phyloP scores from a whole-genome alignment of 2,113 vertebrate species.

The Tretioscincus oriximinensis region DNA sequence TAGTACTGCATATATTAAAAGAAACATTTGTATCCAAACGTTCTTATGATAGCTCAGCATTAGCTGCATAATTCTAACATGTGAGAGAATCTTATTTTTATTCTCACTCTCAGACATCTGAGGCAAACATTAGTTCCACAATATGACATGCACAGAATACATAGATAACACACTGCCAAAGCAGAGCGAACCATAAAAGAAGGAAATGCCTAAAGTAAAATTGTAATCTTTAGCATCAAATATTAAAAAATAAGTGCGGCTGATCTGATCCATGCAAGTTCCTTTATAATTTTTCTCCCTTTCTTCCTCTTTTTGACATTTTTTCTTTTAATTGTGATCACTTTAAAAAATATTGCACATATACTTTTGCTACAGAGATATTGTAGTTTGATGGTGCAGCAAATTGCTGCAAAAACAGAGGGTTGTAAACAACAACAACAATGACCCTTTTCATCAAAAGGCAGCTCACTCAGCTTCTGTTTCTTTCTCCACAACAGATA shows the following conservation, averaged over 20 bases:
- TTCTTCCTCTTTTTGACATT: slow-evolving; percentile 7
- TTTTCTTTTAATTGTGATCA: slow-evolving; percentile 16
- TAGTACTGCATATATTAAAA: slow-evolving; percentile 26
- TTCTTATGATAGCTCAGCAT: slow-evolving; percentile 7
- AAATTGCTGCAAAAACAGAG: too few species aligned
- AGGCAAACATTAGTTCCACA: slow-evolving; percentile 20
- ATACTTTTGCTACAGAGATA: too few species aligned
- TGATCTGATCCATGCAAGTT: background rate
- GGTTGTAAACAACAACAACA: too few species aligned
- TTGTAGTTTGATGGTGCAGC: too few species aligned
- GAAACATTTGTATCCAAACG: background rate
- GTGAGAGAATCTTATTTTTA: slow-evolving; percentile 19
- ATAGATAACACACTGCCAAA: rapidly evolving
- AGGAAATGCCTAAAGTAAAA: slow-evolving; percentile 17
- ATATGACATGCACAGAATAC: background rate
- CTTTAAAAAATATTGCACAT: background rate
- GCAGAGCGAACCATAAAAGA: slow-evolving; percentile 13
- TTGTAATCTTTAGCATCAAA: slow-evolving; percentile 19
- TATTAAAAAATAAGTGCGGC: slow-evolving; percentile 24
- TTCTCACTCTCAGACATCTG: slow-evolving; percentile 8
- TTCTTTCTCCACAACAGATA: too few species aligned
- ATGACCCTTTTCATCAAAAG: too few species aligned
- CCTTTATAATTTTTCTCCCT: background rate
- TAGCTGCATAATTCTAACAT: slow-evolving; percentile 22
- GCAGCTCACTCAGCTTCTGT: too few species aligned